Evolutionary conservation across 1,140 invertebrate genomes (phyloP), one percentile per base, ranked within the genome.

Genomic region (Plutomurus gul): DNA sequence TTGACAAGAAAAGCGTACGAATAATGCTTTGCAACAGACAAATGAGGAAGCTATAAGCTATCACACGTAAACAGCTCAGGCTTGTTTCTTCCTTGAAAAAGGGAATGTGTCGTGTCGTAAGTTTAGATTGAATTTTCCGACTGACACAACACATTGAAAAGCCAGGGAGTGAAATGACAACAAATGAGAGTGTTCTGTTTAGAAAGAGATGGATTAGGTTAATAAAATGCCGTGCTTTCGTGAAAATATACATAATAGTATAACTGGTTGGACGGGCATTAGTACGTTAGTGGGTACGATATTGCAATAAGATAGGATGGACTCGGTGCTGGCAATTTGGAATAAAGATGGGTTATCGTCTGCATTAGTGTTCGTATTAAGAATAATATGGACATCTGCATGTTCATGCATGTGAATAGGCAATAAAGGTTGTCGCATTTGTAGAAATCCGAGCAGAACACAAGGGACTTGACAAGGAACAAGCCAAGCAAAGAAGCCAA

Each of bases 351-450:
- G 56, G 56, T 65, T 65, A 65, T 65, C 47, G 20, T 22, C 18
- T 51, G 25, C 47, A 51, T 65, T 65, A 65, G 56, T 33, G 36
- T 65, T 65, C 56, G 30, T 65, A 65, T 65, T 65, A 33, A 30
- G 56, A 65, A 65, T 65, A 65, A 65, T 65, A 65, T 65, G 56
- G 27, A 33, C 70, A 72, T 72, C 70, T 40, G 37, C 36, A 72
- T 72, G 70, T 25, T 22, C 73, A 51, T 75, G 73, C 73, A 75
- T 75, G 73, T 75, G 43, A 75, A 75, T 40, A 75, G 43, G 47
- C 73, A 75, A 49, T 47, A 51, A 73, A 75, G 73, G 43, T 75
- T 75, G 73, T 75, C 73, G 73, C 73, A 75, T 46, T 75, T 75
- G 73, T 47, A 43, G 47, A 75, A 75, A 75, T 75, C 73, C 73